Evolutionary conservation across 2,797 vertebrate species (phyloP), one percentile per base, ranked within the genome.

Genomic region (Tamandua tetradactyla): DNA sequence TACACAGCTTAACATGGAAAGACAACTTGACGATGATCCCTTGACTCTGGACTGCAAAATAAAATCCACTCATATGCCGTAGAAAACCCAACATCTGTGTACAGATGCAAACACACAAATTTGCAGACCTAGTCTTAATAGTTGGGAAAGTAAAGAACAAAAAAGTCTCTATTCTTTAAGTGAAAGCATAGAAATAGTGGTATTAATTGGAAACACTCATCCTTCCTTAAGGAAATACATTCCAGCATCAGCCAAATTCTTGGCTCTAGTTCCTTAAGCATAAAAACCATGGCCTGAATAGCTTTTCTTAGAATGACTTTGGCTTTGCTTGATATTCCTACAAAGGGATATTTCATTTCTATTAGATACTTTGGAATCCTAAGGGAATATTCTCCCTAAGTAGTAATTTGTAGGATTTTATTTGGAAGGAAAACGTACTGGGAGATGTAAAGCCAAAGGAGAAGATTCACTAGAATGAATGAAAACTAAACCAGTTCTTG

Each of bases 161-260:
- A n/a, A 76, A 66, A n/a, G 13, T 47, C 30, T 89, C 44, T 84
- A 13, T 74, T 85, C n/a, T 52, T 68, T 40, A 81, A 88, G 27
- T 23, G 9, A 14, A 61, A 86, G 57, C 72, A 86, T 12, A 89
- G 84, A 61, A 69, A 59, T 47, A 49, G 18, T 47, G 40, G 32
- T 57, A n/a, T 30, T 42, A 35, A 23, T 32, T 94, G 55, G 71
- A 91, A 94, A 89, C 42, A 25, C 71, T 55, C 42, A 52, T 25
- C 17, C 11, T 78, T 94, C 74, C 57, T 30, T 87, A 93, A 85
- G 85, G 27, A 92, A 94, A 74, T 57, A 25, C 10, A 42, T 72
- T 78, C 32, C 35, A 59, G 55, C 44, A 55, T 35, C 42, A 78
- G 87, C 69, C 52, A 86, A 85, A 90, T 89, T 75, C 82, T 85